Conservation (phyloP, 2,797 vertebrate genomes). For the Myotis planiceps region DNA sequence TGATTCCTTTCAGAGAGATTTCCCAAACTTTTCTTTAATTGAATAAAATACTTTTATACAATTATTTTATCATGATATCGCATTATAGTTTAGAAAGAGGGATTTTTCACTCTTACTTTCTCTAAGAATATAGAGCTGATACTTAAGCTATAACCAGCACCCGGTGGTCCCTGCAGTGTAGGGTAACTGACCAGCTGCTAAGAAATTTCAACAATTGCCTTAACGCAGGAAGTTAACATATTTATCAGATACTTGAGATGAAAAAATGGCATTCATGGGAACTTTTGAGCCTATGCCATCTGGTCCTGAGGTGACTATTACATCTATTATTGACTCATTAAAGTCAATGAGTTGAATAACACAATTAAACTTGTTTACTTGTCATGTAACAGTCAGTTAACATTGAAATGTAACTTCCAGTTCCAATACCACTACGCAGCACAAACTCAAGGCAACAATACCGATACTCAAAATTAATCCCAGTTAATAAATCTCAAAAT, state of each 20-base stretch:
- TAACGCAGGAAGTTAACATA: slow-evolving; percentile 81
- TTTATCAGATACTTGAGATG: slow-evolving; percentile 88
- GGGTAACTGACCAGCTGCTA: slow-evolving; percentile 86
- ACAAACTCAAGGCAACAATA: neutral
- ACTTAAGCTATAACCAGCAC: slow-evolving; percentile 52
- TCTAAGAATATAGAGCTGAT: slow-evolving; percentile 2
- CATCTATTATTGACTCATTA: slow-evolving; percentile 89
- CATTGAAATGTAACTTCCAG: slow-evolving; percentile 83
- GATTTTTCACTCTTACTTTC: neutral
- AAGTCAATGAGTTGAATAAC: slow-evolving; percentile 90
- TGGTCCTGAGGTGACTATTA: slow-evolving; percentile 88
- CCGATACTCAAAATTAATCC: slow-evolving; percentile 71
- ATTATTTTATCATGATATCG: neutral
- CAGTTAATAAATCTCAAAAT: slow-evolving; percentile 79
- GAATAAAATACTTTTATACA: neutral
- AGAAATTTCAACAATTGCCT: slow-evolving; percentile 79
- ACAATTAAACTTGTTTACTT: slow-evolving; percentile 89
- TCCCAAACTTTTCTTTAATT: neutral
- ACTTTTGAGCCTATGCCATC: slow-evolving; percentile 84
- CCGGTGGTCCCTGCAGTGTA: slow-evolving; percentile 60
- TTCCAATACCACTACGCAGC: slow-evolving; percentile 61
- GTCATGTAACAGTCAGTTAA: slow-evolving; percentile 86
- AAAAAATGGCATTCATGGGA: slow-evolving; percentile 84
- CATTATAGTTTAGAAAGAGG: neutral
- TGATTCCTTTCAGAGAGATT: neutral